These are phyloP conservation scores for Dreissena polymorpha DNA, from an alignment of 1,140 invertebrate species.

Conservation along the genomic window DNA sequence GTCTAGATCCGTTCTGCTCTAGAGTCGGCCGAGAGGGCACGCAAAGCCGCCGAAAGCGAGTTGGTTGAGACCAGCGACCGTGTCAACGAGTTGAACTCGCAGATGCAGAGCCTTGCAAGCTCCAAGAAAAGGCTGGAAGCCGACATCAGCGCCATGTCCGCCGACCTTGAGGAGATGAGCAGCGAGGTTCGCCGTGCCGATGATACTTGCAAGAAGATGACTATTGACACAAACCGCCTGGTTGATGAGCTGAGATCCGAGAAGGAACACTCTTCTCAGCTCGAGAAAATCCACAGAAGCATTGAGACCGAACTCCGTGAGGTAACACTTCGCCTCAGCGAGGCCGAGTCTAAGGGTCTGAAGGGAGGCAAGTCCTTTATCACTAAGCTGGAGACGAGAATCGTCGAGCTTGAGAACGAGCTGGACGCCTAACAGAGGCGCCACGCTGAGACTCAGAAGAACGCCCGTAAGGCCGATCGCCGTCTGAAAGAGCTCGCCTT, in stretches of 20 bases:
- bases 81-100: conserved; percentile 94
- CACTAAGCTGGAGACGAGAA: conserved; percentile 81
- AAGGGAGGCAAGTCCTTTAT: conserved; percentile 95
- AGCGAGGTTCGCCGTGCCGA: conserved; percentile 73
- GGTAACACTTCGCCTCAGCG: conserved; percentile 93
- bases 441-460: conserved; percentile 87
- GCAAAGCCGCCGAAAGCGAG: conserved; percentile 97
- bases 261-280: conserved; percentile 97
- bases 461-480: conserved; percentile 88
- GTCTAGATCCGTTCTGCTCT: conserved; percentile 96
- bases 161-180: conserved; percentile 76
- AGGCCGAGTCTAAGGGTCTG: conserved; percentile 95
- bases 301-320: conserved; percentile 99
- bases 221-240: conserved; percentile 97
- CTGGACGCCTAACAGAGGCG: conserved; percentile 98
- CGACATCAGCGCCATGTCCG: conserved; percentile 96
- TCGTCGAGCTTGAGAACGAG: conserved; percentile 92
- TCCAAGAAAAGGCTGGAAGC: conserved; percentile 99
- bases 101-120: conserved; percentile 93
- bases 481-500: conserved; percentile 87
- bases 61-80: conserved; percentile 97
- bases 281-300: conserved; percentile 98
- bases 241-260: conserved; percentile 98
- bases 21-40: conserved; percentile 96
- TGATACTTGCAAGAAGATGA: conserved; percentile 86